These are phyloP conservation scores for Drosophila fuyamai DNA, from an alignment of 1,140 invertebrate genomes.

Conservation along the genomic window DNA sequence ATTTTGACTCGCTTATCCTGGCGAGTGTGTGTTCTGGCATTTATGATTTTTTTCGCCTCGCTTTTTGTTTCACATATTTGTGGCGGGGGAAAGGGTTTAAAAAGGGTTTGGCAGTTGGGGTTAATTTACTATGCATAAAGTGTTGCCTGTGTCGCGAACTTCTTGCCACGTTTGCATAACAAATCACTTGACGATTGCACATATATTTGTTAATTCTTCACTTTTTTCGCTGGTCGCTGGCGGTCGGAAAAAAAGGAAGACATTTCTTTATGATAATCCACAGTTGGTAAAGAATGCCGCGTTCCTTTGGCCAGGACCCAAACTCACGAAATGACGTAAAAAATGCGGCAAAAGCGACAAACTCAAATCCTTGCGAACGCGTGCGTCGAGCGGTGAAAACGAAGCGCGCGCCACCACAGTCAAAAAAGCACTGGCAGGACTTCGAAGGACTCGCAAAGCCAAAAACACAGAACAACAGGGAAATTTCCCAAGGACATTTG, in stretches of 20 bases:
- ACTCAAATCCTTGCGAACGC: slow-evolving; percentile 12
- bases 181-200: slow-evolving; percentile 47
- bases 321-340: slow-evolving; percentile 40
- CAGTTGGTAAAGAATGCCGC: slow-evolving; percentile 66
- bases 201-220: slow-evolving; percentile 28
- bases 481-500: slow-evolving; percentile 61
- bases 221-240: slow-evolving; percentile 10
- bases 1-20: slow-evolving; percentile 56
- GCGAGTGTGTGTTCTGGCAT: slow-evolving; percentile 22
- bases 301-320: slow-evolving; percentile 29
- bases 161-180: slow-evolving; percentile 57
- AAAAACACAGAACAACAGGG: slow-evolving; percentile 47
- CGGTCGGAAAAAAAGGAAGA: neutral
- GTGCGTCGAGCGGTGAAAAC: slow-evolving; percentile 7
- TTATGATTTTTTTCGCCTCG: slow-evolving; percentile 34
- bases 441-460: slow-evolving; percentile 21
- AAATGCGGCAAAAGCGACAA: slow-evolving; percentile 36
- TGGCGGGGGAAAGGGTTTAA: slow-evolving; percentile 3
- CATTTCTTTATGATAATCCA: slow-evolving; percentile 74
- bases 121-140: slow-evolving; percentile 73
- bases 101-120: neutral
- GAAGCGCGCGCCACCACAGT: slow-evolving; percentile 65
- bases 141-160: slow-evolving; percentile 42
- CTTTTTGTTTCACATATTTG: slow-evolving; percentile 22
- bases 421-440: slow-evolving; percentile 64